Base-by-base conservation (phyloP, 2,113 vertebrate genomes). In the Chascanopsetta lugubris region DNA sequence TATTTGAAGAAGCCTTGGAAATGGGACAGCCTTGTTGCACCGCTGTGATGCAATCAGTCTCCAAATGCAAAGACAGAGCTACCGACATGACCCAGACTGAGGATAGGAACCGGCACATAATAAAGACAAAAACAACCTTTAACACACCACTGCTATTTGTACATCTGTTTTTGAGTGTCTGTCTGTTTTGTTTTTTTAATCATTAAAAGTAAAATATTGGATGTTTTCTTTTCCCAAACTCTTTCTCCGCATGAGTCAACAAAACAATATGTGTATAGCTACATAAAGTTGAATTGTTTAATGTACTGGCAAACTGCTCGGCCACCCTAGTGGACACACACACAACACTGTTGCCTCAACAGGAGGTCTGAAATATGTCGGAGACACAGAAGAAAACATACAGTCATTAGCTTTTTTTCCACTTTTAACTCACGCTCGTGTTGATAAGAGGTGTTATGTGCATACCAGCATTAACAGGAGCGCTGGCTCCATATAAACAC, bases 401-500 rank as follows among this genome's bases (percentile, higher is more conserved):
- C 15, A 15, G 5, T 12, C 21, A 57, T 45, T n/a, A 66, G 27
- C 40, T 10, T 34, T 34, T 42, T 42, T 54, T 58, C 24, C 40
- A 50, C 8, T 18, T 67, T 30, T 3, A 40, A 49, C 18, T 43
- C 30, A 54, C 24, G 54, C 45, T 17, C 27, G 36, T 63, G 10
- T 54, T 40, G 24, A 45, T 38, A 18, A 4, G 53, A 69, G 54
- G n/a, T 24, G 18, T 13, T 42, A 40, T 7, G 43, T 25, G 50
- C 12, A 20, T 27, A 38, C 7, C 30, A 11, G 17, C 43, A 26
- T 25, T 13, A 18, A 22, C 43, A 3, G 20, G 26, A 45, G n/a
- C 17, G 7, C 30, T 61, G 17, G 59, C 64, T 43, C n/a, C 58
- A 65, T 30, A 22, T 8, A 49, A 34, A 74, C 48, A 48, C 60